Conservation (phyloP, 2,888 invertebrate species). For the Ceraclea dissimilis region DNA sequence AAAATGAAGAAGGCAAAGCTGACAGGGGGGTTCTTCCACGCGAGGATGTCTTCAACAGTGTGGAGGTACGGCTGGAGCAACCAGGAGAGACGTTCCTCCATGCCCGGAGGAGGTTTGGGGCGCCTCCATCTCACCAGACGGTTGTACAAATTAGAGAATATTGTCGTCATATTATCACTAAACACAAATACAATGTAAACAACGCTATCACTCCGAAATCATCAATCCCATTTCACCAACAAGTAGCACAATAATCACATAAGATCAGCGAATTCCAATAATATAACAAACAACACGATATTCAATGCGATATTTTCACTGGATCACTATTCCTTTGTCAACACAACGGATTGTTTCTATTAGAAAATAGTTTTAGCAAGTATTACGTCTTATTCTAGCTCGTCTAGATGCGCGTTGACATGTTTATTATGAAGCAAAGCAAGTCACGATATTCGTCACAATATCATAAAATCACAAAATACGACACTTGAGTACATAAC, state of each 20-base stretch:
- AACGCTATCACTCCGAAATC: not conserved
- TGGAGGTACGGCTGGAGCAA: conserved; percentile 21
- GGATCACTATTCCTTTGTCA: not conserved
- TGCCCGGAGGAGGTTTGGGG: conserved; percentile 11
- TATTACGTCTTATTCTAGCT: conserved; percentile 11
- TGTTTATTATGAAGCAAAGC: conserved; percentile 6
- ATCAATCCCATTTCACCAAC: not conserved
- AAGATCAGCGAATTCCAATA: not conserved
- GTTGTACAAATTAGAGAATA: not conserved
- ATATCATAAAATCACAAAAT: not conserved
- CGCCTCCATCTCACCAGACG: conserved; percentile 9
- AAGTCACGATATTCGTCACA: conserved; percentile 7
- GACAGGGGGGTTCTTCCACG: conserved; percentile 20
- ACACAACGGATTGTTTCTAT: not conserved
- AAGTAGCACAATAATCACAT: not conserved
- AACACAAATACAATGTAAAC: not conserved
- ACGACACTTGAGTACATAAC: not conserved
- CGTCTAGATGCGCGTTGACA: conserved; percentile 11
- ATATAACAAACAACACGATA: too few species aligned
- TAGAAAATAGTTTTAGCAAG: not conserved
- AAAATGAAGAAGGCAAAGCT: conserved; percentile 14
- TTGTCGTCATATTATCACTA: not conserved
- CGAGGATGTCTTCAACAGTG: conserved; percentile 18
- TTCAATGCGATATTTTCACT: not conserved
- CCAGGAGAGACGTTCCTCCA: conserved; percentile 22